Percentiles rank a stretch among this genome's conserved stretches.
Conservation (phyloP, 2,113 vertebrate genomes). For the Rhineura floridana region DNA sequence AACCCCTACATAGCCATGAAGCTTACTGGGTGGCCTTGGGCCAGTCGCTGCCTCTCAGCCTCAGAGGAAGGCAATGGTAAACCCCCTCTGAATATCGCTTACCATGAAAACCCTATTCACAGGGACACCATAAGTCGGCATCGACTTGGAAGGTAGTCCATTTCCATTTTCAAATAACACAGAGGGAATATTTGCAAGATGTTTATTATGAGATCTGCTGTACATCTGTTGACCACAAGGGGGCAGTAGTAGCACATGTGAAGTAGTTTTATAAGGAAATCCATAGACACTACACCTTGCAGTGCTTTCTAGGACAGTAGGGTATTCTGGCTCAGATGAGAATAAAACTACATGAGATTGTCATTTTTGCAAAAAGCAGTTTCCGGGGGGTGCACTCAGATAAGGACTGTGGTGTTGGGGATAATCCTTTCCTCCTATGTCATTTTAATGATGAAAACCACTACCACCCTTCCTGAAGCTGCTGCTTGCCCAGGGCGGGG, state of each 20-base stretch:
- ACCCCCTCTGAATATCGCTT: too few species aligned
- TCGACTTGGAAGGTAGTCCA: too few species aligned
- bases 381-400: background rate
- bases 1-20: too few species aligned
- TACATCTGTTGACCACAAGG: slow-evolving; percentile 4
- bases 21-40: too few species aligned
- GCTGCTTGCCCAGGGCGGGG: background rate
- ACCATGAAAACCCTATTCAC: too few species aligned
- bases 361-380: background rate
- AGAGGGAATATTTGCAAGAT: background rate
- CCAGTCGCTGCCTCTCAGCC: too few species aligned
- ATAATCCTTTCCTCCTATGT: background rate
- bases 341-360: background rate
- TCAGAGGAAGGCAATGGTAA: too few species aligned
- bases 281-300: background rate
- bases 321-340: background rate
- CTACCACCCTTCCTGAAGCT: background rate
- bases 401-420: background rate
- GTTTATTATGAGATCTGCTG: background rate
- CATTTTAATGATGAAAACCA: background rate
- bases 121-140: too few species aligned
- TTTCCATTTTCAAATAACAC: too few species aligned
- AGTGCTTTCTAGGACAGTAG: background rate
- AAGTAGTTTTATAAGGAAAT: background rate
- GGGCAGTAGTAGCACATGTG: background rate